Evolutionary conservation across 1,140 invertebrate genomes (phyloP), one percentile per base, ranked within the genome.

Genomic region (Scylla paramamosain): DNA sequence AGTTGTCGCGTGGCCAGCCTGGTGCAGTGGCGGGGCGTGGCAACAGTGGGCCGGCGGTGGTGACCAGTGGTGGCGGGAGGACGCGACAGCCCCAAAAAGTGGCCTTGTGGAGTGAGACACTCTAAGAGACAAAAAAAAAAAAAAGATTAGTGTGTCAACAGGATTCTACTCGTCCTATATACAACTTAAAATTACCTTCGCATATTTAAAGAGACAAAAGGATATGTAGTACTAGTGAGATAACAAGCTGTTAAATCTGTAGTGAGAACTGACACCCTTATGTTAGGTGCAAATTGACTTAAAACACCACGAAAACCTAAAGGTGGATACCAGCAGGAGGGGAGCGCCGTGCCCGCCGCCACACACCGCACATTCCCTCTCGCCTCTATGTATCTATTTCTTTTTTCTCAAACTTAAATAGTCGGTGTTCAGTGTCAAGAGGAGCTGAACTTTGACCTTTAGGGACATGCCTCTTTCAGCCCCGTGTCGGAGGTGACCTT

Each of bases 371-470:
- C 67, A 77, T n/a, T 59, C 0, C 8, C 67, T 20, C 67, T n/a
- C 67, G 10, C 67, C 25, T 77, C 67, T n/a, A 25, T 77, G 67
- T 77, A 77, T 77, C 67, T 77, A 3, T 77, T n/a, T n/a, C 10
- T 20, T 77, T 12, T 25, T n/a, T 25, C 25, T n/a, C 6, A 25
- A 20, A 77, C 67, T 77, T 77, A n/a, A 77, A 77, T 77, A 20
- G 67, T 77, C 67, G 25, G 67, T n/a, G 67, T 77, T 77, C 67
- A 77, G 67, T 25, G 67, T 77, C 67, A 77, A 77, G 84, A 87
- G 39, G 87, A 89, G 6, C 87, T 89, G 87, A 48, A 89, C 87
- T 46, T 48, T 46, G n/a, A 89, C 87, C 87, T 89, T 89, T 89
- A 39, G 20, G 39, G 32, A 39, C 87, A 39, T 89, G 45, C 87